Evolutionary conservation across 2,113 vertebrate species (phyloP).

Genomic region (Bubo bubo): DNA sequence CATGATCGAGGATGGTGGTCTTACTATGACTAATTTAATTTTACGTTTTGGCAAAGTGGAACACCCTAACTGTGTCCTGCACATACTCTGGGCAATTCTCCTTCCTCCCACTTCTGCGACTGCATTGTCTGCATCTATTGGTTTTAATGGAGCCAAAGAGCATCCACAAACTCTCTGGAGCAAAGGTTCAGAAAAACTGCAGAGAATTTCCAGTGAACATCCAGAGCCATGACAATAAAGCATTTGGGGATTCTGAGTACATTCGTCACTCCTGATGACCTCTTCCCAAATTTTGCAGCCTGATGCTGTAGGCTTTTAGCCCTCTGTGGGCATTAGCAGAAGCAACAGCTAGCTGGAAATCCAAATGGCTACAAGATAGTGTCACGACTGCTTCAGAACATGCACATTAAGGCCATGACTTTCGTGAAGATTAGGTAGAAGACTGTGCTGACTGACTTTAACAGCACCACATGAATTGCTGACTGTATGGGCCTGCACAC

Average conservation of each 20-base stretch:
- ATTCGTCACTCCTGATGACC: not conserved
- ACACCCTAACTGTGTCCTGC: not conserved
- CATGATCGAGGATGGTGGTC: not conserved
- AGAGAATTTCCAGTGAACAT: not conserved
- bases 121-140: not conserved
- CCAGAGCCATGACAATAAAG: not conserved
- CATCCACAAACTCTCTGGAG: not conserved
- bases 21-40: not conserved
- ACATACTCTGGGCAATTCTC: not conserved
- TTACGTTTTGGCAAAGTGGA: not conserved
- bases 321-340: not conserved
- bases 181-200: not conserved
- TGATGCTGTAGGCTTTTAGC: not conserved
- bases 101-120: not conserved
- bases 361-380: not conserved
- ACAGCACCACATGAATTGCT: not conserved
- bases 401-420: fast-evolving
- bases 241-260: not conserved
- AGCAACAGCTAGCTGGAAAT: not conserved
- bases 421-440: not conserved
- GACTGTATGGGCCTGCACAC: not conserved
- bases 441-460: not conserved
- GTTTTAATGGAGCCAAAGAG: not conserved
- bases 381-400: not conserved
- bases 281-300: not conserved